Evolutionary conservation across 1,140 invertebrate species (phyloP), one percentile per base, ranked within the genome.

Genomic region (Pteromalus puparum): DNA sequence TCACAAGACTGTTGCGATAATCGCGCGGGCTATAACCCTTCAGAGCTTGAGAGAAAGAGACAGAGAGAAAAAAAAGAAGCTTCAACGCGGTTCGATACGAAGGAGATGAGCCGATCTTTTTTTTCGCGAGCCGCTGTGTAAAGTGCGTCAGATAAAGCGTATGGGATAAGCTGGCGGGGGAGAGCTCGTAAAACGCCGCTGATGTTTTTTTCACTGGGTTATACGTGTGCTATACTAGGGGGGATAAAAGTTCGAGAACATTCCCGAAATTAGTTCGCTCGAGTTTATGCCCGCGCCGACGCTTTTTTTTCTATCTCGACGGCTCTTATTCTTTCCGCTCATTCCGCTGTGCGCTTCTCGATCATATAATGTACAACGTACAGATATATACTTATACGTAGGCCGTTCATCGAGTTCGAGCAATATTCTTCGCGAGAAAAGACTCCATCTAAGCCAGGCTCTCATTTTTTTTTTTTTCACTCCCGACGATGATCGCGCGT

Each of bases 181-280:
- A 21, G 34, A 38, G 15, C 65, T 84, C 77, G 70, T 84, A 84
- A 84, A 79, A 74, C 24, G 76, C 21, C 74, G 46, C 30, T 38
- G 77, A 65, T 79, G 67, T n/a, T 46, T 68, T 70, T 77, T 21
- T 48, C n/a, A 21, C 53, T 28, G 21, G 9, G 34, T 21, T 42
- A 77, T 21, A 18, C 5, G 38, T 34, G 30, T 34, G 30, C 30
- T 34, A n/a, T n/a, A n/a, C n/a, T n/a, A n/a, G 13, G 75, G 38
- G 42, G 61, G 12, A 72, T 72, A 73, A 79, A 83, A 80, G 77
- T 73, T 74, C 48, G 68, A 77, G 48, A 67, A 53, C 48, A 80
- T 79, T 80, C 28, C 24, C 28, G 72, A 84, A 84, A 84, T 84
- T 79, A 80, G 68, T 65, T 80, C 46, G 21, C 9, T 74, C 26